phyloP scores from a whole-genome alignment of 2,113 vertebrate species.

The Ranitomeya variabilis region DNA sequence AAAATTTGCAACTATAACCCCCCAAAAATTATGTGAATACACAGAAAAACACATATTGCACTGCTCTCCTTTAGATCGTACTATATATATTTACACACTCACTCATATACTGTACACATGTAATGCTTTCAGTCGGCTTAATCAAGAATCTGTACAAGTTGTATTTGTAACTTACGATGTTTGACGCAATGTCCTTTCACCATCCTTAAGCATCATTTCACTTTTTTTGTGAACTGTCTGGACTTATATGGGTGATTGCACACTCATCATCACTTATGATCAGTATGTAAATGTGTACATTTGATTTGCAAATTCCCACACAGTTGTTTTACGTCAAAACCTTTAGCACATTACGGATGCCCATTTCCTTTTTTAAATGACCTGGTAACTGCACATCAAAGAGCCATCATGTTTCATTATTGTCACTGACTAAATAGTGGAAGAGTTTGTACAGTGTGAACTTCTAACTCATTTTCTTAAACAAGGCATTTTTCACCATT shows the following conservation, averaged over 20 bases:
- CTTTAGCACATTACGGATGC: neutral
- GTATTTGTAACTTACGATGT: neutral
- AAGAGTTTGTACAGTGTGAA: neutral
- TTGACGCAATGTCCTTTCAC: neutral
- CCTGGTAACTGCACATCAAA: neutral
- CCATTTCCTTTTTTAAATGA: neutral
- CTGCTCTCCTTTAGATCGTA: too few relatives aligned
- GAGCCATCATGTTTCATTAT: neutral
- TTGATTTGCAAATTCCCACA: neutral
- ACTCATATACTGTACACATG: too few relatives aligned
- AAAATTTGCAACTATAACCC: too few relatives aligned
- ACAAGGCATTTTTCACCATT: neutral
- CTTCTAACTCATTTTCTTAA: neutral
- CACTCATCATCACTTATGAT: neutral
- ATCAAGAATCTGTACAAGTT: neutral
- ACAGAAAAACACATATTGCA: too few relatives aligned
- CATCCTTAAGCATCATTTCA: neutral
- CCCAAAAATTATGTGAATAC: too few relatives aligned
- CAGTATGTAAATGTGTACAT: neutral
- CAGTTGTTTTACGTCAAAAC: neutral
- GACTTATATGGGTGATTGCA: neutral
- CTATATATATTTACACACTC: too few relatives aligned
- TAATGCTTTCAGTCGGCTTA: too few relatives aligned
- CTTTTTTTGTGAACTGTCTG: neutral
- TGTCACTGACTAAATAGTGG: slow-evolving; percentile 3